Conservation (phyloP, 1,140 invertebrate species). For the Drosophila erecta region DNA sequence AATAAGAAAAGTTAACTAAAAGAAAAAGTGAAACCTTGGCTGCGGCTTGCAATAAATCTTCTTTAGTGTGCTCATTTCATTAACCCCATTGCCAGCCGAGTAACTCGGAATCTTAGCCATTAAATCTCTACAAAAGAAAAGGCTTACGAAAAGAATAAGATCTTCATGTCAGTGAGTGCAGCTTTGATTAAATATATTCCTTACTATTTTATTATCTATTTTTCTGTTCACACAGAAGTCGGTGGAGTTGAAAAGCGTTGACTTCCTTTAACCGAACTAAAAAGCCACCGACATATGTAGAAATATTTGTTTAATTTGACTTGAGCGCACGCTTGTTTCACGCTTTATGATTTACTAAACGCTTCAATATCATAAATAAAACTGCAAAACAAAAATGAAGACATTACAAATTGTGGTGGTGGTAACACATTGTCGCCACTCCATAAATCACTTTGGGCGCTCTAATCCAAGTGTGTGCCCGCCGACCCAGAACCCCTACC, state of each 20-base stretch:
- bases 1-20: conserved; percentile 7
- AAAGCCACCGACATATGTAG: conserved; percentile 41
- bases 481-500: conserved; percentile 64
- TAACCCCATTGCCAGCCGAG: conserved; percentile 63
- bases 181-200: conserved; percentile 12
- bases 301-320: conserved; percentile 60
- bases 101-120: conserved; percentile 49
- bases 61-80: conserved; percentile 59
- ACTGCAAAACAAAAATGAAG: conserved; percentile 1
- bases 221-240: conserved; percentile 61
- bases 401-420: conserved; percentile 26
- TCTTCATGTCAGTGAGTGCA: conserved; percentile 49
- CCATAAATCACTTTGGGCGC: conserved; percentile 64
- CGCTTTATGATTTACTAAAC: conserved; percentile 69
- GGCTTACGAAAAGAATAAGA: conserved; percentile 20
- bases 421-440: conserved; percentile 31
- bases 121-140: conserved; percentile 44
- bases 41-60: conserved; percentile 72
- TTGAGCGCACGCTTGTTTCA: conserved; percentile 60
- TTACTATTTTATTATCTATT: not conserved
- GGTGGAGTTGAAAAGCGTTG: conserved; percentile 64
- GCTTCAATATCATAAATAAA: conserved; percentile 71
- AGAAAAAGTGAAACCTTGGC: conserved; percentile 68
- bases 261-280: conserved; percentile 56
- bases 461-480: conserved; percentile 39